Percentiles rank a stretch among this genome's conserved stretches.
Evolutionary conservation across 2,797 vertebrate species (phyloP).

Genomic region (Mionectes olivaceus): DNA sequence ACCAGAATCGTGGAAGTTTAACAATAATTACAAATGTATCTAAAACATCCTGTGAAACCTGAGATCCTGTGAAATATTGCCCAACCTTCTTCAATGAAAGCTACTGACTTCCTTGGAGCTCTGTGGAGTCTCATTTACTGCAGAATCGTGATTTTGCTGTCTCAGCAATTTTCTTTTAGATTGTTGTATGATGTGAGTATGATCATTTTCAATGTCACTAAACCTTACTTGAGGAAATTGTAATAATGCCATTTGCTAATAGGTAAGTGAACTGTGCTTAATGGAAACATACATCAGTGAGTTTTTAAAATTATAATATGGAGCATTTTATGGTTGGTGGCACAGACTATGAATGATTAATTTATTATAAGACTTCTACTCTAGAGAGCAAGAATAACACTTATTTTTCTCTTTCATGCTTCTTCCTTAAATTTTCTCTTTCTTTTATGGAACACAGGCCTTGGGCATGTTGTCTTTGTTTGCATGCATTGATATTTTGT

Average conservation of each 20-base stretch:
- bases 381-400: not conserved
- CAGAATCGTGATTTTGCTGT: not conserved
- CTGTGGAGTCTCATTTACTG: not conserved
- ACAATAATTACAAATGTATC: not conserved
- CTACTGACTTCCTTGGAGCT: not conserved
- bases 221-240: not conserved
- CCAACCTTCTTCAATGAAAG: not conserved
- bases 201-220: not conserved
- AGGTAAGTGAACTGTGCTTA: not conserved
- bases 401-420: conserved; percentile 20
- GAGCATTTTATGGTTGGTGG: conserved; percentile 50
- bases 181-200: not conserved
- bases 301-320: conserved; percentile 42
- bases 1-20: not conserved
- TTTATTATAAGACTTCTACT: not conserved
- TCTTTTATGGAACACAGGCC: conserved; percentile 25
- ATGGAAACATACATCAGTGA: not conserved
- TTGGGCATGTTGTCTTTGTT: conserved; percentile 40
- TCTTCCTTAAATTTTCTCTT: conserved; percentile 35
- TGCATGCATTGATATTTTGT: conserved; percentile 29
- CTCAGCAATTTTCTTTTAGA: not conserved
- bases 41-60: not conserved
- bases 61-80: not conserved
- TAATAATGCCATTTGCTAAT: not conserved
- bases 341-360: not conserved